Percentiles rank a stretch among this genome's conserved stretches.
phyloP scores from a whole-genome alignment of 2,888 invertebrate genomes.

The Netelia virgata region DNA sequence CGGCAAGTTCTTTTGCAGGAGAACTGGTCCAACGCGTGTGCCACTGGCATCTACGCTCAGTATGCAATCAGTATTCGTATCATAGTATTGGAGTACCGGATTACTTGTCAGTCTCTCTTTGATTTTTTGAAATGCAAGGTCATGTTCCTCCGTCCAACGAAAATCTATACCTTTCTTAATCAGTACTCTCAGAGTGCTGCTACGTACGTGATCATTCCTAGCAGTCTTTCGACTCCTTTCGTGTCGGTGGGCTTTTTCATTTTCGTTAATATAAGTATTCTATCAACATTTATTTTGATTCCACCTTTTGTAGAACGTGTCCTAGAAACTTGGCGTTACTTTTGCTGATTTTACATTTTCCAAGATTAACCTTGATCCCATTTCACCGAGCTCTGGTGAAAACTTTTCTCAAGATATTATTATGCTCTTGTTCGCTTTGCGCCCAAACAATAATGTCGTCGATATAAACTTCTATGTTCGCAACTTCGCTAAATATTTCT shows the following conservation, averaged over 20 bases:
- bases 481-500: constrained; percentile 62
- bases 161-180: too few relatives aligned
- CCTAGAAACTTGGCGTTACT: constrained; percentile 60
- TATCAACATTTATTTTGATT: constrained; percentile 53
- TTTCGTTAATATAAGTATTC: constrained; percentile 53
- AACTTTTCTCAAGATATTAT: constrained; percentile 45
- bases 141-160: too few relatives aligned
- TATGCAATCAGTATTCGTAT: too few relatives aligned
- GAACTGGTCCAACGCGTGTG: too few relatives aligned
- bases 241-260: constrained; percentile 57
- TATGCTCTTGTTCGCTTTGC: constrained; percentile 52
- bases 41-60: too few relatives aligned
- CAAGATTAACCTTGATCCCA: constrained; percentile 57
- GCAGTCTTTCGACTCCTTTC: constrained; percentile 59
- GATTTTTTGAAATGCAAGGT: too few relatives aligned
- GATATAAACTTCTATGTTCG: constrained; percentile 66
- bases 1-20: too few relatives aligned
- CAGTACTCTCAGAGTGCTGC: too few relatives aligned
- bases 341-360: constrained; percentile 60
- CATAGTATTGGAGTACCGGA: too few relatives aligned
- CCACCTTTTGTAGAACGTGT: constrained; percentile 57
- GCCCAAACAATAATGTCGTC: constrained; percentile 69
- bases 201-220: constrained; percentile 49
- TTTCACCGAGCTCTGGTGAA: constrained; percentile 45
- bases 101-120: too few relatives aligned